Percentiles rank a stretch among this genome's conserved stretches.
Evolutionary conservation across 2,888 invertebrate species (phyloP).

Genomic region (Pachydiplax longipennis): DNA sequence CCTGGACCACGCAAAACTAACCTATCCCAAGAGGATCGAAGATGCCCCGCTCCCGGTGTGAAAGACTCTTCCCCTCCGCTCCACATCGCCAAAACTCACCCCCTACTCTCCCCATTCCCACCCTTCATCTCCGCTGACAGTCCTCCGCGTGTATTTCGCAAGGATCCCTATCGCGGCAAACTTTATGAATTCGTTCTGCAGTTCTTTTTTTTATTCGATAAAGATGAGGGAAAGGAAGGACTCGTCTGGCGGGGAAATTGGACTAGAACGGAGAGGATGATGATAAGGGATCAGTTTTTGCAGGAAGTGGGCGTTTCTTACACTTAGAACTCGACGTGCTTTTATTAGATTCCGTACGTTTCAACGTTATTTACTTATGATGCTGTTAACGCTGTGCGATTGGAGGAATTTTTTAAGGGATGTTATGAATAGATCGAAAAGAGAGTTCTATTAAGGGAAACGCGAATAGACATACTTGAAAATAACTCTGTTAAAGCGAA

Average conservation of each 20-base stretch:
- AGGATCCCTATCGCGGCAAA: neutral
- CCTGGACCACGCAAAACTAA: constrained; percentile 31
- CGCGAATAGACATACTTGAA: too few relatives aligned
- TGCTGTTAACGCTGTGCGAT: too few relatives aligned
- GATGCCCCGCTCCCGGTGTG: neutral
- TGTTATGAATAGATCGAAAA: too few relatives aligned
- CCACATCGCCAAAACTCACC: neutral
- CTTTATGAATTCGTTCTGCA: neutral
- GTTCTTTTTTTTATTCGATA: neutral
- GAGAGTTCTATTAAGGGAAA: too few relatives aligned
- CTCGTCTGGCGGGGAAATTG: neutral
- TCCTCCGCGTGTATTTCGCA: neutral
- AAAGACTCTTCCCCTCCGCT: neutral
- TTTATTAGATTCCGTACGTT: too few relatives aligned
- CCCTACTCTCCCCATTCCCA: neutral
- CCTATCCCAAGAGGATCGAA: constrained; percentile 34
- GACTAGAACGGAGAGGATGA: too few relatives aligned
- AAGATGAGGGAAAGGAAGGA: neutral
- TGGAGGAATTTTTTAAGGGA: too few relatives aligned
- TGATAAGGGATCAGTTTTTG: too few relatives aligned
- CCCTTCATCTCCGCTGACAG: neutral
- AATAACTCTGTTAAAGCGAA: too few relatives aligned
- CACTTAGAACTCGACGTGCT: too few relatives aligned
- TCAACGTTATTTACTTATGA: too few relatives aligned
- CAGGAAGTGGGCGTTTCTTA: too few relatives aligned